Evolutionary conservation across 2,888 invertebrate genomes (phyloP), one percentile per base, ranked within the genome.

Genomic region (Melipona bicolor): DNA sequence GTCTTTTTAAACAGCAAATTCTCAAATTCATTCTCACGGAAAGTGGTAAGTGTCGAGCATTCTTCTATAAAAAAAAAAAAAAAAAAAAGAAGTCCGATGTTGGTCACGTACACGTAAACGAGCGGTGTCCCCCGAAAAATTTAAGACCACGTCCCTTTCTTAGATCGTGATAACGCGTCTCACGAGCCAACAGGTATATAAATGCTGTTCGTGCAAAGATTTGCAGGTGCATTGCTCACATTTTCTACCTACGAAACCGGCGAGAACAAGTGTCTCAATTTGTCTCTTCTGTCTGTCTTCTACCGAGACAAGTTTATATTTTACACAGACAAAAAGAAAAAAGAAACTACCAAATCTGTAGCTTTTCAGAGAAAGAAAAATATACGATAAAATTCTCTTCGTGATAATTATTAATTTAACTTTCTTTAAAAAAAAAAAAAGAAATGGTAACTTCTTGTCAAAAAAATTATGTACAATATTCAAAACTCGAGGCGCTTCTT

Each of bases 91-190:
- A 52, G 49, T 49, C 65, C 11, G 32, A 43, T 68, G 73, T 71
- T 62, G 69, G 83, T 85, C 87, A 88, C 84, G 84, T 84, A 64
- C 70, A 65, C 69, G 62, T 49, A 88, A 84, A 88, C 69, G 76
- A 79, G 67, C 65, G n/a, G 76, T 64, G 54, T 84, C 71, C 76
- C 52, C 49, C 56, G 65, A 71, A 80, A 89, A 81, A 84, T 79
- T 81, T 78, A 76, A 81, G 19, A 50, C 65, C 52, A 68, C 49
- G 13, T 52, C 69, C 71, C 50, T 65, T 11, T 62, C 68, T 77
- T 70, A 83, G 81, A 86, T 84, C 80, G 73, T 75, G 83, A 85
- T 88, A 85, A 83, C 54, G 49, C 61, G 74, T 71, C 65, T 77
- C 70, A 19, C 62, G 78, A 77, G 62, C 77, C 81, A 67, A 77